Evolutionary conservation across 2,113 vertebrate genomes (phyloP), one percentile per base, ranked within the genome.

Genomic region (Lutjanus erythropterus): DNA sequence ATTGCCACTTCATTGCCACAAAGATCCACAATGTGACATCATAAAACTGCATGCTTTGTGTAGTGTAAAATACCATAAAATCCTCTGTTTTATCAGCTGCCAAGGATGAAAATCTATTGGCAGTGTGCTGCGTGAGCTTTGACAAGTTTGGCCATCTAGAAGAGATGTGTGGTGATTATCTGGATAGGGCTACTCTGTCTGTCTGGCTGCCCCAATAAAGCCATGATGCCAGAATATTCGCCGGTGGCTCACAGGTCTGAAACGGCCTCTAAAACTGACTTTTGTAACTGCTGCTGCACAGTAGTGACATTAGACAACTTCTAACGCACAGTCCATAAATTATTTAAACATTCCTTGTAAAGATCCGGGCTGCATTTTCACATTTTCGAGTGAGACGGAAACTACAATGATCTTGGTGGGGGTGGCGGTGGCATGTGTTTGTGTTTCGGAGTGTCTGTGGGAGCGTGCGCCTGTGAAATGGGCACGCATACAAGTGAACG

Each of bases 111-210:
- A 92, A 88, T 89, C 77, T 88, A 85, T 74, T 91, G 92, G 89
- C 88, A 84, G 65, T 46, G 71, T 77, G 86, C 68, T 80, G 64
- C 35, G 53, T 83, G 86, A 89, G 87, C 89, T 88, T 70, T 92
- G 88, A 93, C 87, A 92, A 91, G 82, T 87, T 49, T 79, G 86
- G 88, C 89, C 88, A 88, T 93, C 88, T 82, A 87, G 77, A 81
- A 77, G 86, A 90, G 86, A 91, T 91, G 90, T 90, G 89, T 81
- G 86, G 84, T 84, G 90, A 92, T 93, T 89, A 92, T 89, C 87
- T 94, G 90, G 87, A 92, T 86, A 75, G 88, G 69, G 84, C 76
- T 74, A 71, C 89, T 93, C 75, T 80, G 69, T 89, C 87, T 86
- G 85, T 87, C 90, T 93, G 79, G 78, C 88, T 86, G 87, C 86